Percentiles rank a stretch among this genome's conserved stretches.
Conservation (phyloP, 2,888 invertebrate species). For the Frankliniella fusca region DNA sequence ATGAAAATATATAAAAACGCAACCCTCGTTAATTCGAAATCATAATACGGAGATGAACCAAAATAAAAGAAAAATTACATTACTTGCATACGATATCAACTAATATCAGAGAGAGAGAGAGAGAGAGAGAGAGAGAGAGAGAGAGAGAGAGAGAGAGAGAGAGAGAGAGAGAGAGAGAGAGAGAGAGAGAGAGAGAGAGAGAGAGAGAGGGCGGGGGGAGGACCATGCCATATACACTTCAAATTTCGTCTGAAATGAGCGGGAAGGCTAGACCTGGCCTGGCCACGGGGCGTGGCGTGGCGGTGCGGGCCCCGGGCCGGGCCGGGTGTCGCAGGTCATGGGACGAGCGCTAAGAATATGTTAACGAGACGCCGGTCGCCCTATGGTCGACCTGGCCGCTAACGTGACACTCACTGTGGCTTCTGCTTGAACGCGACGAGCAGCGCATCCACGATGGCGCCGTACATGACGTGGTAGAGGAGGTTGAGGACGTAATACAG, state of each 20-base stretch:
- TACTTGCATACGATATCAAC: background rate
- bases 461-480: background rate
- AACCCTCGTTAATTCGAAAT: too few relatives aligned
- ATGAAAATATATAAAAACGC: too few relatives aligned
- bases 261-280: too few relatives aligned
- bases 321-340: background rate
- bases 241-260: background rate
- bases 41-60: too few relatives aligned
- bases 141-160: background rate
- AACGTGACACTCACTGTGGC: background rate
- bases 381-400: background rate
- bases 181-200: constrained; percentile 5
- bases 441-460: background rate
- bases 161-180: background rate
- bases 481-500: background rate
- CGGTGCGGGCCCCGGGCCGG: background rate
- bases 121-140: background rate
- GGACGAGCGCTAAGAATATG: background rate
- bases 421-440: background rate
- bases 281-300: background rate
- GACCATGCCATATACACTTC: background rate
- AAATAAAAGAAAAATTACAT: background rate
- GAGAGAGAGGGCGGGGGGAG: background rate
- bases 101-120: background rate
- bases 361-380: background rate